Conservation (phyloP, 2,113 vertebrate genomes). For the Protobothrops flavoviridis region DNA sequence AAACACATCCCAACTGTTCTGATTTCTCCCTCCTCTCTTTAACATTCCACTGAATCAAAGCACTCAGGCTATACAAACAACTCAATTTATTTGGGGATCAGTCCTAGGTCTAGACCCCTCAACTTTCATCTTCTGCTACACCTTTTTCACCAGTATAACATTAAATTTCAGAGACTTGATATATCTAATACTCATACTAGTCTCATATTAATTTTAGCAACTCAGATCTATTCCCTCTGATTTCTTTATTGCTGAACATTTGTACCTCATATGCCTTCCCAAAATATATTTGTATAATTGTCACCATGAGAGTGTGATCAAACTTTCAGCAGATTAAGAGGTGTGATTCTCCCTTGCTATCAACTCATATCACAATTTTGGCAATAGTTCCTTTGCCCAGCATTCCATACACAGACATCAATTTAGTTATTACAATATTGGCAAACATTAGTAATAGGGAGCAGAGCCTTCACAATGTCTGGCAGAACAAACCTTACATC, state of each 20-base stretch:
- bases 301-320: background rate
- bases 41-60: background rate
- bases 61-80: background rate
- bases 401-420: background rate
- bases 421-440: background rate
- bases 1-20: background rate
- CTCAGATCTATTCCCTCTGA: background rate
- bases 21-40: background rate
- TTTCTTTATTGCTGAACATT: background rate
- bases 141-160: background rate
- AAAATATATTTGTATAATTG: background rate
- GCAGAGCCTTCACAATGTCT: slow-evolving; percentile 9
- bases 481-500: slow-evolving; percentile 1
- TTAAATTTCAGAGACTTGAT: background rate
- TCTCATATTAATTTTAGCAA: background rate
- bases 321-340: background rate
- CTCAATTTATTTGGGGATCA: background rate
- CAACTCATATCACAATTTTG: background rate
- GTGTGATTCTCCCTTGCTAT: background rate
- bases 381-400: background rate
- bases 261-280: background rate
- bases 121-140: background rate
- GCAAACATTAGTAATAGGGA: background rate
- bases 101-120: background rate
- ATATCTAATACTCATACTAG: background rate